Conservation (phyloP, 2,888 invertebrate genomes). For the Dioctria rufipes region DNA sequence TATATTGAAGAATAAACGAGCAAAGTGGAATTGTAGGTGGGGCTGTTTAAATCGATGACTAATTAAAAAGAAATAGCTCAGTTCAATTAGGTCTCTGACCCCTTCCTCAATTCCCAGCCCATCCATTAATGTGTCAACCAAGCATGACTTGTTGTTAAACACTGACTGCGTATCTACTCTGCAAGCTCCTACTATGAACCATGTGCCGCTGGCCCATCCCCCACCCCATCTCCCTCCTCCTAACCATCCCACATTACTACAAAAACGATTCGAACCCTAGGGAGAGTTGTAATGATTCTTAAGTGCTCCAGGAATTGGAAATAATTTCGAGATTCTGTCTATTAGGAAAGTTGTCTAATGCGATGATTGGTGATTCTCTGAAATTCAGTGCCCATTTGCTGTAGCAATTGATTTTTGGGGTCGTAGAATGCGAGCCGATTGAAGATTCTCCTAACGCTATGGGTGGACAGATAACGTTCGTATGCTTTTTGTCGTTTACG, state of each 20-base stretch:
- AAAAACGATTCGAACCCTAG: neutral
- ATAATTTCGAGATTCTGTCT: constrained; percentile 47
- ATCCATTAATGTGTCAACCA: neutral
- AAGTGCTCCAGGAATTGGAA: constrained; percentile 45
- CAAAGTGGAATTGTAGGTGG: neutral
- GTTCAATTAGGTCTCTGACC: neutral
- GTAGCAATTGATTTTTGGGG: constrained; percentile 22
- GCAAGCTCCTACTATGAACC: neutral
- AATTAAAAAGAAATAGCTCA: constrained; percentile 25
- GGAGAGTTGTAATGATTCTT: constrained; percentile 43
- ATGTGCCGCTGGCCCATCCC: neutral
- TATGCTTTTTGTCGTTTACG: constrained; percentile 44
- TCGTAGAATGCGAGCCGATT: neutral
- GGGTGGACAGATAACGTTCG: neutral
- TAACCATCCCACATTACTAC: neutral
- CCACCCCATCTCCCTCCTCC: too few relatives aligned
- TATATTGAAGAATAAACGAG: neutral
- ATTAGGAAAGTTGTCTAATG: constrained; percentile 51
- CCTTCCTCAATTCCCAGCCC: neutral
- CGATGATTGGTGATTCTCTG: constrained; percentile 48
- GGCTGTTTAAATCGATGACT: neutral
- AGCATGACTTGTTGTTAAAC: constrained; percentile 3
- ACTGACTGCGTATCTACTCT: neutral
- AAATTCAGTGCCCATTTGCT: constrained; percentile 40
- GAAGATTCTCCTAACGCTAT: neutral